Base-by-base conservation (phyloP, 2,888 invertebrate genomes). In the Monochamus alternatus region DNA sequence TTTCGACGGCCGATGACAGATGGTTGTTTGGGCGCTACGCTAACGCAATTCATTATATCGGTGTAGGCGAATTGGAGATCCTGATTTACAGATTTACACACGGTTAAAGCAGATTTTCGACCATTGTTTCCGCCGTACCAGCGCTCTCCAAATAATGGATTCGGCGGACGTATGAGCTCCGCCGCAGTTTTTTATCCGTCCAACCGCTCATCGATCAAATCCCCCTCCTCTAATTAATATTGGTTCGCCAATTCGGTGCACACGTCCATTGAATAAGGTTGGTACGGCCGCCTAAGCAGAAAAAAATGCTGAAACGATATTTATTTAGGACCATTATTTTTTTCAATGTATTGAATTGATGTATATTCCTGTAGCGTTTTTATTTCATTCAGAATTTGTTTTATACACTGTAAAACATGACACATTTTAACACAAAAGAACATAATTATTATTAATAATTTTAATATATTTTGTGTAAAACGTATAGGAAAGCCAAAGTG, bases 11-110 rank as follows among this genome's bases (percentile, higher is more conserved):
- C 75, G 77, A 79, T 78, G 78, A 75, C 75, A 74, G 74, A 81
- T 71, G 76, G 75, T 70, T 75, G 73, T 80, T 79, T 75, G 74
- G 59, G 58, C 73, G 66, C 58, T 60, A 77, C 67, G 73, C 73
- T 77, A 75, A 77, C 73, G 73, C 74, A 75, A 80, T 80, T 80
- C 75, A 73, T 78, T 78, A 78, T 74, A 78, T 73, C 73, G 74
- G 62, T 78, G 77, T 75, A 73, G 72, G 72, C 74, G 77, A 74
- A 79, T 77, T 58, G 73, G 65, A 62, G 60, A 71, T 66, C 58
- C 76, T 69, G 79, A 79, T 78, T 79, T 74, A 76, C 68, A 75
- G 52, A 70, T 75, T 77, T 73, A 73, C 69, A 75, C 71, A 52
- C 67, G 55, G 73, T 73, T 75, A 66, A 66, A 70, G 47, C 75